Percentiles rank a stretch among this genome's conserved stretches.
Conservation (phyloP, 2,888 invertebrate species). For the Ethmia dodecea region DNA sequence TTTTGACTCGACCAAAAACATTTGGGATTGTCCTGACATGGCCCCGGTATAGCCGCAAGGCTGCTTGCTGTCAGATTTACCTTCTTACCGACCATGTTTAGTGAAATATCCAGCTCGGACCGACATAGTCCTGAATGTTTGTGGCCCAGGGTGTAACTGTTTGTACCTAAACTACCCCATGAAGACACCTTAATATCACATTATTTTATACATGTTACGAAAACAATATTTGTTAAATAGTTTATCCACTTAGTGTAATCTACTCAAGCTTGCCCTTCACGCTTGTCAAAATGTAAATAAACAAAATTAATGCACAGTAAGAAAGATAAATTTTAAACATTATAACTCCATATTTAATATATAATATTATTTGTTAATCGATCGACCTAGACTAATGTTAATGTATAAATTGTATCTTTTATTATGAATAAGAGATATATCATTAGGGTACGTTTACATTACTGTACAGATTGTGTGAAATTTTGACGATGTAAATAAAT, state of each 20-base stretch:
- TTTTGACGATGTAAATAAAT: constrained; percentile 63
- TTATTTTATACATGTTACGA: too few relatives aligned
- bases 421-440: constrained; percentile 63
- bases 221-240: too few relatives aligned
- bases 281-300: constrained; percentile 67
- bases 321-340: constrained; percentile 36
- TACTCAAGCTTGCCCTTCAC: constrained; percentile 66
- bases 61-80: too few relatives aligned
- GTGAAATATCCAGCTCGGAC: too few relatives aligned
- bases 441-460: constrained; percentile 42
- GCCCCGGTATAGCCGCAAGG: too few relatives aligned
- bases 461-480: constrained; percentile 62
- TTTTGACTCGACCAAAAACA: too few relatives aligned
- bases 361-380: constrained; percentile 42
- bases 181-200: too few relatives aligned
- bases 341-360: constrained; percentile 41
- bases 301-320: constrained; percentile 55
- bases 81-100: too few relatives aligned
- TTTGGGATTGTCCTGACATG: too few relatives aligned
- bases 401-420: constrained; percentile 61
- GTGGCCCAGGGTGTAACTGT: too few relatives aligned
- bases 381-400: constrained; percentile 39
- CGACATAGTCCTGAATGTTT: too few relatives aligned
- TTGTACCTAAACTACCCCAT: too few relatives aligned
- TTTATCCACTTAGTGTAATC: constrained; percentile 15